Evolutionary conservation across 1,140 invertebrate genomes (phyloP).

Genomic region (Diuraphis noxia): DNA sequence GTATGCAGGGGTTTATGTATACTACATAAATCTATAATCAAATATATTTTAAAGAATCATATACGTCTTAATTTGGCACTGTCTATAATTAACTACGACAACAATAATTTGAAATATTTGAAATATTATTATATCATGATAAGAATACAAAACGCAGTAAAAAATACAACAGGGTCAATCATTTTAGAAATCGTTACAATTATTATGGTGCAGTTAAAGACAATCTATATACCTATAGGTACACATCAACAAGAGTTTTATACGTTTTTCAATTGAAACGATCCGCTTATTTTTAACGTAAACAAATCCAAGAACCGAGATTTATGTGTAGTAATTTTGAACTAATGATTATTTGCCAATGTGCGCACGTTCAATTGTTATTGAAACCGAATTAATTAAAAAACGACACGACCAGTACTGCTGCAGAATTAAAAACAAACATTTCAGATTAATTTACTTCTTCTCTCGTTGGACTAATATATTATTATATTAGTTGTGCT

Average conservation of each 20-base stretch:
- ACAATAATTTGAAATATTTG: background rate
- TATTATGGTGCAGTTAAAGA: background rate
- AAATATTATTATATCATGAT: background rate
- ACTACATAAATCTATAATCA: background rate
- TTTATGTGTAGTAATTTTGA: background rate
- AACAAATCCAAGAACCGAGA: background rate
- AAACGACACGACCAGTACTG: background rate
- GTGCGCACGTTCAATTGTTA: background rate
- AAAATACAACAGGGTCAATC: background rate
- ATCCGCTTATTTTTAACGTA: background rate
- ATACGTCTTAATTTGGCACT: background rate
- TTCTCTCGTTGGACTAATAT: background rate
- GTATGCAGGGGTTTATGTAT: background rate
- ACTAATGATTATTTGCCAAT: background rate
- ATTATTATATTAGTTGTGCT: background rate
- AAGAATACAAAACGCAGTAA: background rate
- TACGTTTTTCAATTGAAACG: background rate
- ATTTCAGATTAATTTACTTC: background rate
- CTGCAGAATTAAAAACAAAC: background rate
- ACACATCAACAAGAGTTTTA: background rate
- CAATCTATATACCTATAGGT: background rate
- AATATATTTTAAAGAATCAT: background rate
- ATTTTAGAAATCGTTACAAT: background rate
- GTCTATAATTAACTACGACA: background rate
- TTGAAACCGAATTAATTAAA: background rate